Evolutionary conservation across 2,888 invertebrate genomes (phyloP).

Genomic region (Caenorhabditis drosophilae): DNA sequence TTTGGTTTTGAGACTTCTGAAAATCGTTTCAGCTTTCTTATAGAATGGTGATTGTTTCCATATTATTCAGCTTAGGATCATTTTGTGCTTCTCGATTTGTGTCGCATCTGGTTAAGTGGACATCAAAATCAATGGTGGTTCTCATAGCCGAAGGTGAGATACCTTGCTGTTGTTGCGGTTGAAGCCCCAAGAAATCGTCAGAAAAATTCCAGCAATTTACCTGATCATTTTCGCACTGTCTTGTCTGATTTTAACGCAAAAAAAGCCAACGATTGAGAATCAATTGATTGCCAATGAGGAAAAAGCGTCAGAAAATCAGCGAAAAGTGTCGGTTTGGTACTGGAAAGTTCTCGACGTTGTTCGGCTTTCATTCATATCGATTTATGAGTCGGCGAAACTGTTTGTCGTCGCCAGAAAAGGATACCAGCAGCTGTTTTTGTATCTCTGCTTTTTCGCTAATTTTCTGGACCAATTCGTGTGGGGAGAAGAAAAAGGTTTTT

Average conservation of each 20-base stretch:
- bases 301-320: constrained; percentile 7
- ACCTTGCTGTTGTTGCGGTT: too few species aligned
- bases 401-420: constrained; percentile 48
- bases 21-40: constrained; percentile 60
- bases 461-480: constrained; percentile 64
- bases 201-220: neutral
- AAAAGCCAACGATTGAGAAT: constrained; percentile 20
- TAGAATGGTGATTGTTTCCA: constrained; percentile 63
- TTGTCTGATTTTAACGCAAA: constrained; percentile 22
- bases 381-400: constrained; percentile 51
- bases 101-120: constrained; percentile 41
- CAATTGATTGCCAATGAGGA: constrained; percentile 23
- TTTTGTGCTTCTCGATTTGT: constrained; percentile 51
- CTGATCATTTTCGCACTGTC: constrained; percentile 19
- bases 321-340: neutral
- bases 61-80: constrained; percentile 58
- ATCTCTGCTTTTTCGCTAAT: constrained; percentile 57
- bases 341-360: too few species aligned
- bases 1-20: too few species aligned
- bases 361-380: constrained; percentile 49
- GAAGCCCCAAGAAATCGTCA: neutral
- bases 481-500: constrained; percentile 65
- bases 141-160: constrained; percentile 48
- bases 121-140: constrained; percentile 40
- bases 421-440: constrained; percentile 51